Evolutionary conservation across 2,113 vertebrate species (phyloP).

Genomic region (Ciconia boyciana): DNA sequence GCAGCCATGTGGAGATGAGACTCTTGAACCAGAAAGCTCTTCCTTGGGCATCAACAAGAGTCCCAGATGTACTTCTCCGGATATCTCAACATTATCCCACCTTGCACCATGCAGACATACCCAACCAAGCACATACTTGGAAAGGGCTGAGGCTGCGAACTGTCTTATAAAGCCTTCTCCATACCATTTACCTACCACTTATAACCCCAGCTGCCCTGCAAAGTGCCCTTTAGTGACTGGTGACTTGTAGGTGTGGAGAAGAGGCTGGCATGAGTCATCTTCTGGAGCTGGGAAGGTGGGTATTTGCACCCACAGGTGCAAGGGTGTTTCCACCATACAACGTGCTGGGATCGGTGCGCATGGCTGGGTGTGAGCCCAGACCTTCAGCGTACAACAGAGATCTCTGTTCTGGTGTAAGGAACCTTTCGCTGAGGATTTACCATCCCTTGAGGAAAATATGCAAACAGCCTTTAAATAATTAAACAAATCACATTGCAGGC

Average conservation of each 20-base stretch:
- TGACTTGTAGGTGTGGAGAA: not conserved
- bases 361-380: not conserved
- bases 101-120: not conserved
- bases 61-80: not conserved
- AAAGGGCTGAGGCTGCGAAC: not conserved
- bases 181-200: not conserved
- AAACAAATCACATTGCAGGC: constrained; percentile 21
- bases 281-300: not conserved
- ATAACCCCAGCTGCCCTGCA: not conserved
- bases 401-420: not conserved
- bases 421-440: not conserved
- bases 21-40: not conserved
- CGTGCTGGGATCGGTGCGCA: accelerated
- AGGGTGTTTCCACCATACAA: not conserved
- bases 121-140: not conserved
- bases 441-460: constrained; percentile 27
- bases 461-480: constrained; percentile 49
- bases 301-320: not conserved
- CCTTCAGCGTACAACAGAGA: not conserved
- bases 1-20: not conserved
- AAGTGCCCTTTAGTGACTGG: not conserved
- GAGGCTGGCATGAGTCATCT: not conserved
- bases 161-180: not conserved
- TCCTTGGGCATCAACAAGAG: not conserved
- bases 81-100: not conserved